phyloP scores from a whole-genome alignment of 2,888 invertebrate genomes.

The Balanococcus diminutus region DNA sequence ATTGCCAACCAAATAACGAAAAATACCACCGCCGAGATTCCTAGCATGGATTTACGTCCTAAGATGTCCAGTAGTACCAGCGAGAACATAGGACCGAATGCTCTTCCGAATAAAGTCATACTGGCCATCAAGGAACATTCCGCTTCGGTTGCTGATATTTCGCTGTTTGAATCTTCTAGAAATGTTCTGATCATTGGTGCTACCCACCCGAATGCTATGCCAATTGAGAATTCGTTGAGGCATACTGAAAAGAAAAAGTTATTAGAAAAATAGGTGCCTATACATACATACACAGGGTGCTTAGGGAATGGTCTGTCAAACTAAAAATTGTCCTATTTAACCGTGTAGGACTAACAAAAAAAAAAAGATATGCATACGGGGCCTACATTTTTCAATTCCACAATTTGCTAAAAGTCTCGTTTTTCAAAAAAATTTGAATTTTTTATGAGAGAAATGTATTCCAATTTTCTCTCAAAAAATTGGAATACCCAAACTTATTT shows the following conservation, averaged over 20 bases:
- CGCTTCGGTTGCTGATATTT: neutral
- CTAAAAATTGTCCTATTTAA: no score
- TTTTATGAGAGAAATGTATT: no score
- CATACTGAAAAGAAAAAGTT: neutral
- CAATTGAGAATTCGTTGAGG: neutral
- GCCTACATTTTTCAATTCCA: no score
- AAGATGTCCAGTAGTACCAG: neutral
- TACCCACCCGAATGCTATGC: constrained; percentile 18
- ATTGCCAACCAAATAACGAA: constrained; percentile 7
- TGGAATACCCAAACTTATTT: no score
- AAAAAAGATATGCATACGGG: no score
- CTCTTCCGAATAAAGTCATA: neutral
- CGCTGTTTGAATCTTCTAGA: neutral
- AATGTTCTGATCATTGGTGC: neutral
- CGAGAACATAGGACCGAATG: neutral
- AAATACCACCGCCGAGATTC: neutral
- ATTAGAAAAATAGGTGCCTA: no score
- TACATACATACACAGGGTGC: no score
- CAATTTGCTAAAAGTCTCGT: no score
- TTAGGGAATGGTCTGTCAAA: no score
- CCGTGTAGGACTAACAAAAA: no score
- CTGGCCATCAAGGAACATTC: constrained; percentile 12
- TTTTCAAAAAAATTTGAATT: no score
- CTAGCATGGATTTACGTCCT: neutral
- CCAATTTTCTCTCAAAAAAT: no score